Conservation (phyloP, 1,140 invertebrate species). For the Drosophila virilis region DNA sequence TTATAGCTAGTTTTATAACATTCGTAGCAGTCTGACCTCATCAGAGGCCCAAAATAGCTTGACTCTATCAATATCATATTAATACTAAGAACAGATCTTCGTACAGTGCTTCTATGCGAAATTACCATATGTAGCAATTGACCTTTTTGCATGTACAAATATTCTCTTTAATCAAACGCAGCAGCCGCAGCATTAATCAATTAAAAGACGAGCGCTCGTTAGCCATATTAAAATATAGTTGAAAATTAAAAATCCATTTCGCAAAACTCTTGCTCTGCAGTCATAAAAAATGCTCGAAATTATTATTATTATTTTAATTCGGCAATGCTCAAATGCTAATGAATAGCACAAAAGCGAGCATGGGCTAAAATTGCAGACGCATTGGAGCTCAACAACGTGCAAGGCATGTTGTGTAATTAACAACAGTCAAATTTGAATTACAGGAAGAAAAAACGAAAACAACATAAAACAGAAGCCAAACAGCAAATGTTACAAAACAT, state of each 20-base stretch:
- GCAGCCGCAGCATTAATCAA: constrained; percentile 75
- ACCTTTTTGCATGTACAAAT: constrained; percentile 72
- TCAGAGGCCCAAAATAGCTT: constrained; percentile 65
- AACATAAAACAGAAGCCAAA: constrained; percentile 63
- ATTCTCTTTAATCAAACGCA: constrained; percentile 77
- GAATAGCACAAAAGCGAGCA: constrained; percentile 14
- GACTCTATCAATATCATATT: constrained; percentile 1
- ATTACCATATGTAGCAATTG: constrained; percentile 80
- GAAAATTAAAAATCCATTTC: constrained; percentile 80
- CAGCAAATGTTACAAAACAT: constrained; percentile 50
- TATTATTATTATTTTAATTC: not conserved
- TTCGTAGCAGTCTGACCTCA: constrained; percentile 35
- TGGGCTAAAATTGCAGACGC: not conserved
- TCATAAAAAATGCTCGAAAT: constrained; percentile 22
- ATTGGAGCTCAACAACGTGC: constrained; percentile 46
- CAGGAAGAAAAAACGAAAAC: constrained; percentile 27
- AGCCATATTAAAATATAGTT: constrained; percentile 78
- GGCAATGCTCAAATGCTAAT: constrained; percentile 22
- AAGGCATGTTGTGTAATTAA: constrained; percentile 73
- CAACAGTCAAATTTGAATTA: constrained; percentile 45
- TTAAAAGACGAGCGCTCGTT: constrained; percentile 74
- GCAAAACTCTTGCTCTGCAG: constrained; percentile 17
- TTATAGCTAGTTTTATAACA: constrained; percentile 11
- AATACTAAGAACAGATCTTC: constrained; percentile 37
- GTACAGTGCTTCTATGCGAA: constrained; percentile 53